phyloP scores from a whole-genome alignment of 2,113 vertebrate genomes.

The Mesitornis unicolor region DNA sequence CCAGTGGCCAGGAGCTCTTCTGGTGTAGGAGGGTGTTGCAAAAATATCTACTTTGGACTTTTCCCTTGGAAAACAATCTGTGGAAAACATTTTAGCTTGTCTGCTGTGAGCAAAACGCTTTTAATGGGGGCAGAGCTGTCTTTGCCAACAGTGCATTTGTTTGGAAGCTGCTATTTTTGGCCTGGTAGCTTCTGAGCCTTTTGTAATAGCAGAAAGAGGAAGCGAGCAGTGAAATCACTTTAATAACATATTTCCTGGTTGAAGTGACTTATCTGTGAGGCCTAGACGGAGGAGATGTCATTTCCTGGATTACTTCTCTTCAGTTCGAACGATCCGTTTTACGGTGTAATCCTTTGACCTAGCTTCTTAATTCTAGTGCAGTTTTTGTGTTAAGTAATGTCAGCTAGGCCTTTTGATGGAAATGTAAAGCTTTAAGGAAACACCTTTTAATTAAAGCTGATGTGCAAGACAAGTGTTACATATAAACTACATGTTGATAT shows the following conservation, averaged over 20 bases:
- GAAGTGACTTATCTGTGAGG: conserved; percentile 73
- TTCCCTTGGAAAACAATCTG: not conserved
- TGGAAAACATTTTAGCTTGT: not conserved
- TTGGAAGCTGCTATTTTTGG: conserved; percentile 46
- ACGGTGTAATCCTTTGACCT: not conserved
- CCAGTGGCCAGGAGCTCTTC: not conserved
- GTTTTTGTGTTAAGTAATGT: not conserved
- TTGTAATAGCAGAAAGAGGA: conserved; percentile 72
- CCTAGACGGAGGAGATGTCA: conserved; percentile 72
- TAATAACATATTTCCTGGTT: conserved; percentile 76
- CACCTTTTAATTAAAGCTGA: not conserved
- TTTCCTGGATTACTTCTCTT: conserved; percentile 79
- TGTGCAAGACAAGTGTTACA: not conserved
- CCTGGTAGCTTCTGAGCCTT: conserved; percentile 8
- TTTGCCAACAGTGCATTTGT: not conserved
- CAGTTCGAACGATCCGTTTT: not conserved
- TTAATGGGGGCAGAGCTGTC: not conserved
- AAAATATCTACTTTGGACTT: not conserved
- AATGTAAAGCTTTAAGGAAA: not conserved
- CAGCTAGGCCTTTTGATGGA: not conserved
- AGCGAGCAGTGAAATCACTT: conserved; percentile 76
- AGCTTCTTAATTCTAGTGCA: not conserved
- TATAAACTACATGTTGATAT: not conserved
- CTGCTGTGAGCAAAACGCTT: not conserved
- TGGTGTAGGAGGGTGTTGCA: not conserved